These are phyloP conservation scores for Epizoanthus stellaris DNA, from an alignment of 92 coral and sea anemone species.

Conservation along the genomic window DNA sequence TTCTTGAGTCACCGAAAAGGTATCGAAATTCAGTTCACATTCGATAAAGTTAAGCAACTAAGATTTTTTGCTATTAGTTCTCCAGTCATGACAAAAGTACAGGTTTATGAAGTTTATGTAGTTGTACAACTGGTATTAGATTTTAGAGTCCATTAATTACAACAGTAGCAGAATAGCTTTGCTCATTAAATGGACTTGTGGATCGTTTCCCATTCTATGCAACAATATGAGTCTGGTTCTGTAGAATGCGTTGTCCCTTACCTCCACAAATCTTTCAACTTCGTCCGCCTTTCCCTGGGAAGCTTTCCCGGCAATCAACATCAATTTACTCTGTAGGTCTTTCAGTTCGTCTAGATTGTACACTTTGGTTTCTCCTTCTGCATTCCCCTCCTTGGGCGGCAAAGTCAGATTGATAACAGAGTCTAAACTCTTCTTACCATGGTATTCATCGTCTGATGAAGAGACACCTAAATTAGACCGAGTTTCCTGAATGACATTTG, in stretches of 20 bases:
- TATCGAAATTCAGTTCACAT: not conserved
- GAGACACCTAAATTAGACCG: conserved; percentile 1
- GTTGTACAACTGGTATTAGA: too few relatives aligned
- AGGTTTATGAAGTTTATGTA: not conserved
- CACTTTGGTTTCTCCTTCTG: conserved; percentile 43
- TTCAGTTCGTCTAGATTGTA: conserved; percentile 78
- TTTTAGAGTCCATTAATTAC: too few relatives aligned
- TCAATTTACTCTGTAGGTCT: conserved; percentile 92
- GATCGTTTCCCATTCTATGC: too few relatives aligned
- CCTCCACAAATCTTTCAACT: conserved; percentile 83
- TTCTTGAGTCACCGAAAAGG: not conserved
- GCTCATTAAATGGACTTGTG: too few relatives aligned
- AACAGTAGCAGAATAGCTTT: too few relatives aligned
- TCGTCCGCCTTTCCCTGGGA: conserved; percentile 79
- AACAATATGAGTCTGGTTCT: not conserved
- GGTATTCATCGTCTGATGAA: not conserved
- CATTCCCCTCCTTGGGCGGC: conserved; percentile 41
- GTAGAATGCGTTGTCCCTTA: conserved; percentile 18
- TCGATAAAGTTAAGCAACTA: not conserved
- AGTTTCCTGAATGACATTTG: not conserved
- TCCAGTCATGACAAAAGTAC: not conserved
- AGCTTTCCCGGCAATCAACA: conserved; percentile 94
- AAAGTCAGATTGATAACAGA: conserved; percentile 55
- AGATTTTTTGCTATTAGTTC: not conserved
- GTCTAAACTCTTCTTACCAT: conserved; percentile 1